These are phyloP conservation scores for Cydia pomonella DNA, from an alignment of 1,140 invertebrate species.

Conservation along the genomic window DNA sequence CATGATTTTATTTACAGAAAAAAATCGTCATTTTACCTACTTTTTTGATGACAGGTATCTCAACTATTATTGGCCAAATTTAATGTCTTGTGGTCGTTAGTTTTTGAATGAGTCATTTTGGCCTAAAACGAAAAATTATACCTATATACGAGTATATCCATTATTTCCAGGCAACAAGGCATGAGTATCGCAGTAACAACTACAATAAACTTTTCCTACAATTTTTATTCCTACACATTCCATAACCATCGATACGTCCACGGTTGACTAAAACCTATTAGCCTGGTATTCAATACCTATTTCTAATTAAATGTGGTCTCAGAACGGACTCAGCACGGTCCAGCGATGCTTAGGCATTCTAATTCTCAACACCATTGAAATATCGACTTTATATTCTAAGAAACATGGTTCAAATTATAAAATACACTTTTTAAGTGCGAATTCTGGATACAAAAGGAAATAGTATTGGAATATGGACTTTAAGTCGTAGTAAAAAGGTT, in stretches of 20 bases:
- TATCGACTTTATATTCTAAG: neutral
- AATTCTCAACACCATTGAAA: neutral
- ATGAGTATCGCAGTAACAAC: no score
- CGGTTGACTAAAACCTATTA: neutral
- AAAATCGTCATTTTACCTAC: no score
- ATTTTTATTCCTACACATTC: no score
- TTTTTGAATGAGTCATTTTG: no score
- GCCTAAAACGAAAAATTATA: no score
- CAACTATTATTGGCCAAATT: no score
- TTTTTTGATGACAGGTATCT: no score
- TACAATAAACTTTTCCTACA: no score
- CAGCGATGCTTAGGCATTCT: neutral
- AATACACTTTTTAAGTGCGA: neutral
- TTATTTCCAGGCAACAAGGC: no score
- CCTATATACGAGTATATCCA: no score
- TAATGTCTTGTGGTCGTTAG: no score
- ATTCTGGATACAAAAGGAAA: neutral
- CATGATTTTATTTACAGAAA: no score
- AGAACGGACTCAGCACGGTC: slow-evolving; percentile 9
- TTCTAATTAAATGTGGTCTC: neutral
- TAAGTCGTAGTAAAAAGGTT: neutral
- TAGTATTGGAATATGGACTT: neutral
- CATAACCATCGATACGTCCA: neutral
- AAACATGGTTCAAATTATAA: neutral
- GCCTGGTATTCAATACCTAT: neutral